Evolutionary conservation across 2,888 invertebrate genomes (phyloP), one percentile per base, ranked within the genome.

Genomic region (Apomyelois bistriatella): DNA sequence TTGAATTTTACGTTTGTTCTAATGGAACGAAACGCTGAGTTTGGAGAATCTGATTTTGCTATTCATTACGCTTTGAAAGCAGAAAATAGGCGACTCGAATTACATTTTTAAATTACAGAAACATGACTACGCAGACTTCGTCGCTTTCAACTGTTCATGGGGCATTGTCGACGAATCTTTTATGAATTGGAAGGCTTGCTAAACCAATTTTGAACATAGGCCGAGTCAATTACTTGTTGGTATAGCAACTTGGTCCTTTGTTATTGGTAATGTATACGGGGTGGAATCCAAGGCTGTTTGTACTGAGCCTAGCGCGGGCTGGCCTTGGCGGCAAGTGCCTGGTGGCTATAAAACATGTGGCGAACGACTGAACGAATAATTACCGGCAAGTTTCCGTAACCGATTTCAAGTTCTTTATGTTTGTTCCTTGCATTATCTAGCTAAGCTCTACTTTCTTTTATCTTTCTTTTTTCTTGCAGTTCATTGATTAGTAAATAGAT

Each of bases 311-410:
- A 38, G 10, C 28, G n/a, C 48, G 53, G 58, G 51, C 48, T 51
- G 65, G 60, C 69, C 69, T 69, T 69, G 68, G 58, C 3, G 59
- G 56, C 38, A 35, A 55, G 55, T 58, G 43, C 32, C 53, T 56
- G 59, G 59, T 62, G 60, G 59, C 62, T 58, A 66, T 65, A 66
- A 68, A 67, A 57, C 59, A 65, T 59, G 61, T 61, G 58, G 64
- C 62, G 62, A 65, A 66, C 60, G 58, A 60, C 61, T 59, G 56
- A 56, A 60, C 56, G 52, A 64, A 66, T 69, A 70, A 70, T 69
- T 69, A 66, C 62, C 65, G 57, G 56, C 62, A 59, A 58, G 64
- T 62, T 66, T 72, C 67, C 69, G 71, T 58, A 65, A 56, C 60
- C 58, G 57, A 61, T 65, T 66, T 55, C 48, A 59, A 58, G 57